Conservation (phyloP, 2,797 vertebrate genomes). For the Netta rufina region DNA sequence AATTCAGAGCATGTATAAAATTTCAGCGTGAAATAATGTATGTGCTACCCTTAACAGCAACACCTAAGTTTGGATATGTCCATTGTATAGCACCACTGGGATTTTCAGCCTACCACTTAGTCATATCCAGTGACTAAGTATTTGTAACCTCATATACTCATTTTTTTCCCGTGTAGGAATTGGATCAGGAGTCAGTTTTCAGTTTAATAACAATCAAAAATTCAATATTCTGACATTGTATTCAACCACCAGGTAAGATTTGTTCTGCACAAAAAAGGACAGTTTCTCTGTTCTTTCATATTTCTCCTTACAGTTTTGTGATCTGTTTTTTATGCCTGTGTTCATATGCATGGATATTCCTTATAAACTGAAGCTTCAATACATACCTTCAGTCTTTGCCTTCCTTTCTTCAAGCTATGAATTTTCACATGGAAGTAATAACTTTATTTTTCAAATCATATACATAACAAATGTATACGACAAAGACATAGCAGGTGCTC, state of each 20-base stretch:
- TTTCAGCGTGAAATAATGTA: not conserved
- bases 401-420: not conserved
- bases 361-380: not conserved
- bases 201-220: slow-evolving; percentile 82
- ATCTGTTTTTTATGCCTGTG: not conserved
- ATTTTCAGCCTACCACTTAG: not conserved
- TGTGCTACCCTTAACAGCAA: not conserved
- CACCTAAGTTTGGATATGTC: not conserved
- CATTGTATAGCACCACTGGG: not conserved
- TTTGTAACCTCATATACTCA: not conserved
- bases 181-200: slow-evolving; percentile 87
- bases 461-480: accelerated
- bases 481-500: not conserved
- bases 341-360: not conserved
- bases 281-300: not conserved
- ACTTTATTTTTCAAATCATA: not conserved
- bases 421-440: not conserved
- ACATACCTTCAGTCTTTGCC: not conserved
- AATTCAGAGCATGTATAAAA: not conserved
- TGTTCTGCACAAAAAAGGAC: not conserved
- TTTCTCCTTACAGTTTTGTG: not conserved
- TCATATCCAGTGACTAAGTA: not conserved
- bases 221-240: slow-evolving; percentile 93
- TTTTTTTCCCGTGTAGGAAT: slow-evolving; percentile 77
- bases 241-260: slow-evolving; percentile 88